Conservation (phyloP, 2,888 invertebrate genomes). For the Furcula furcula region DNA sequence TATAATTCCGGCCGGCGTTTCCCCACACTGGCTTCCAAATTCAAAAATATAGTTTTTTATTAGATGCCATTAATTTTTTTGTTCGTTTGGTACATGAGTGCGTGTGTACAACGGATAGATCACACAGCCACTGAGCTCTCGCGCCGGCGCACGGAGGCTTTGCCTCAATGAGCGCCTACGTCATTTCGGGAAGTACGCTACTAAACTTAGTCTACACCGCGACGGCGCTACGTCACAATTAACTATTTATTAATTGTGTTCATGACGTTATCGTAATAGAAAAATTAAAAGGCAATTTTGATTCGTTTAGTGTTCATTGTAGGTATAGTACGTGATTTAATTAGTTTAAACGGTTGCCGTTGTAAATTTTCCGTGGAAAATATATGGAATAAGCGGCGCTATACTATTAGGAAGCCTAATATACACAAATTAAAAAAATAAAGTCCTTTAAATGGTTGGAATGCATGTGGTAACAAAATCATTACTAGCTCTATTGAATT, state of each 20-base stretch:
- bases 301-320: constrained; percentile 10
- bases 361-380: constrained; percentile 14
- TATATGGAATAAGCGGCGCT: too few species aligned
- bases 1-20: constrained; percentile 47
- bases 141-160: constrained; percentile 61
- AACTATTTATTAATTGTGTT: constrained; percentile 42
- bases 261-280: constrained; percentile 48
- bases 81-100: constrained; percentile 57
- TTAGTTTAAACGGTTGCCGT: constrained; percentile 3
- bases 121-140: constrained; percentile 72
- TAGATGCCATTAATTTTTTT: constrained; percentile 1
- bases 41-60: background rate
- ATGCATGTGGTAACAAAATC: too few species aligned
- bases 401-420: too few species aligned
- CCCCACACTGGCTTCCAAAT: constrained; percentile 1
- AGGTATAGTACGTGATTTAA: constrained; percentile 18
- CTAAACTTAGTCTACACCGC: constrained; percentile 62
- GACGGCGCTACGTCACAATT: constrained; percentile 56
- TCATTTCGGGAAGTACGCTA: constrained; percentile 77
- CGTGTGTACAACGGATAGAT: constrained; percentile 77
- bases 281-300: constrained; percentile 37
- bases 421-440: too few species aligned
- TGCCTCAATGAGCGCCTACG: constrained; percentile 71
- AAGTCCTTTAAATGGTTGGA: too few species aligned
- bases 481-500: too few species aligned